Evolutionary conservation across 92 coral and sea anemone species (phyloP), one percentile per base, ranked within the genome.

Genomic region (Umimayanthus chanpuru): DNA sequence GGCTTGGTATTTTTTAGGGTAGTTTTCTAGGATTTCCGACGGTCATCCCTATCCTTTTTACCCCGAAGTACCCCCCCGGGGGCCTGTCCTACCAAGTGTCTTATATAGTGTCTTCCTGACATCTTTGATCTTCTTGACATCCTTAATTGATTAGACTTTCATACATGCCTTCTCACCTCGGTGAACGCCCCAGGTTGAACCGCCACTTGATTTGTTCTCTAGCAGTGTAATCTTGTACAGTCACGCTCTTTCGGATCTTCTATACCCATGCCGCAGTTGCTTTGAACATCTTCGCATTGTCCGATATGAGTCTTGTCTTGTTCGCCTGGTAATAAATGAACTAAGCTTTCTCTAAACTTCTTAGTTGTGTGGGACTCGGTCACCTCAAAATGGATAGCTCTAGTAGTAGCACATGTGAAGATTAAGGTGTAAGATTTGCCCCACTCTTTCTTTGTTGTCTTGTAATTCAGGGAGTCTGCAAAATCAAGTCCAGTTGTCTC

Each of bases 91-190:
- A 32, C 36, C 36, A 32, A 32, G 36, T 32, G 36, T 32, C 36
- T 32, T 90, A 1, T 88, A 90, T 80, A 90, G 21, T 23, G 93
- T 93, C 86, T 93, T 90, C 36, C 36, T 32, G 36, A 32, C 36
- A 85, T 90, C 88, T 47, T 90, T 81, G 23, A 92, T 85, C 61
- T 89, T 93, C 91, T 88, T 93, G 73, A 90, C 81, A 28, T 92
- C 95, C 26, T 32, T 32, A 32, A 32, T 85, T 88, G 64, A 93
- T 88, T 18, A 93, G 70, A 21, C 90, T 30, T 76, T 93, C 89
- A 66, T 93, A 93, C 86, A 91, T 21, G 6, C 90, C 95, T 89
- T 92, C 94, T 92, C 94, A 89, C 92, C 90, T 81, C 28, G 94
- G 94, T 32, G 90, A 93, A 49, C 78, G 91, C 15, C 94, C 89